A percentile compares a stretch with the other conserved stretches of the same genome.
Conservation (phyloP, 2,888 invertebrate genomes). For the Nyleta sp. region DNA sequence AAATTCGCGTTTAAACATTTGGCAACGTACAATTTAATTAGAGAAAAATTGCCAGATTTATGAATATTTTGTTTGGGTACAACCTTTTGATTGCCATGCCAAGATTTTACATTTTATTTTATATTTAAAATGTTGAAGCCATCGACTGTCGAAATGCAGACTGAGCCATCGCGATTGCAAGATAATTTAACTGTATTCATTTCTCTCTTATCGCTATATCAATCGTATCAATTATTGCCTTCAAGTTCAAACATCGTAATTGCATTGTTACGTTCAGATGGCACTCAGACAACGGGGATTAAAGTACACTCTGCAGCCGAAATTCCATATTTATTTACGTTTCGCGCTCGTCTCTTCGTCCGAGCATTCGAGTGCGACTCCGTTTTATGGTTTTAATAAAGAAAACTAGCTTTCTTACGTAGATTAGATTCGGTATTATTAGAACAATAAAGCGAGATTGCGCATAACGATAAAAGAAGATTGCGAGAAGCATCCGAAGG, state of each 20-base stretch:
- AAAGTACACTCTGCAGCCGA: conserved; percentile 2
- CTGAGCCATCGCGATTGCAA: too few relatives aligned
- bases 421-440: not conserved
- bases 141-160: too few relatives aligned
- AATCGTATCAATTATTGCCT: conserved; percentile 20
- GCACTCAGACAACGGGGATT: not conserved
- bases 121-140: too few relatives aligned
- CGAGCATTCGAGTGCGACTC: too few relatives aligned
- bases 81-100: too few relatives aligned
- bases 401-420: not conserved
- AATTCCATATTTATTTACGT: not conserved
- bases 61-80: too few relatives aligned
- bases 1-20: too few relatives aligned
- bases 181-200: conserved; percentile 2
- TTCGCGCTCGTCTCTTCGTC: too few relatives aligned
- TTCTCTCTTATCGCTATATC: conserved; percentile 4
- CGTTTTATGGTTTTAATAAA: not conserved
- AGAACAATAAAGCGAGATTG: conserved; percentile 8
- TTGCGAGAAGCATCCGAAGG: conserved; percentile 3
- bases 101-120: too few relatives aligned
- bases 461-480: conserved; percentile 2
- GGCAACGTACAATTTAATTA: too few relatives aligned
- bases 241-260: conserved; percentile 25
- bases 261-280: conserved; percentile 4
- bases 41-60: too few relatives aligned